Evolutionary conservation across 2,888 invertebrate genomes (phyloP), one percentile per base, ranked within the genome.

Genomic region (Chalcosyrphus nemorum): DNA sequence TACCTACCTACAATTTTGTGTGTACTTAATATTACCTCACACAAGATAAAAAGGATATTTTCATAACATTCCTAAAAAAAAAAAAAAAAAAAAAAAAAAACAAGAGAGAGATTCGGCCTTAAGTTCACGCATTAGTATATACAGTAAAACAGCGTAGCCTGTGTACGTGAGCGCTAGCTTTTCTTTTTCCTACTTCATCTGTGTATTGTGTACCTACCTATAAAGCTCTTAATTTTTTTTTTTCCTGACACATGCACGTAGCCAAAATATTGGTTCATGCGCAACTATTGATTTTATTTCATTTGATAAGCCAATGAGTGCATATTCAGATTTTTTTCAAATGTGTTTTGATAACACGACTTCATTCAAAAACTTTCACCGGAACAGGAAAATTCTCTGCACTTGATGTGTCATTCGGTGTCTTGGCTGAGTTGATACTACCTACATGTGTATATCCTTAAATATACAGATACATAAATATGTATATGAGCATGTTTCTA

Each of bases 211-310:
- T n/a, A n/a, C n/a, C n/a, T n/a, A 57, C 35, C 21, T 13, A 29
- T 50, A 61, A 61, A 71, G 71, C 71, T 71, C 41, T 13, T 52
- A 50, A 52, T 61, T 52, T 59, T 21, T 47, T 7, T 61, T 52
- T 59, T 21, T 47, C n/a, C 38, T 4, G 24, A 45, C 45, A 17
- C 45, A 68, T 35, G 68, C 13, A 70, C 32, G 43, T 32, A 29
- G 21, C 61, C 19, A 27, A 63, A 72, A 72, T 54, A 63, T 72
- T 32, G 72, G 61, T 54, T 54, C 72, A 72, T 72, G 72, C 72
- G 72, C 72, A 72, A 15, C 32, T 32, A 72, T 72, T 54, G 52
- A 45, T 43, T 52, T 43, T 29, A 43, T 45, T 43, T 35, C 17
- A 54, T 72, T 24, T 43, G 61, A 72, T 72, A 54, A 61, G 59